A percentile compares a stretch with the other conserved stretches of the same genome.
Evolutionary conservation across 2,888 invertebrate genomes (phyloP).

Genomic region (Drosophila atripex): DNA sequence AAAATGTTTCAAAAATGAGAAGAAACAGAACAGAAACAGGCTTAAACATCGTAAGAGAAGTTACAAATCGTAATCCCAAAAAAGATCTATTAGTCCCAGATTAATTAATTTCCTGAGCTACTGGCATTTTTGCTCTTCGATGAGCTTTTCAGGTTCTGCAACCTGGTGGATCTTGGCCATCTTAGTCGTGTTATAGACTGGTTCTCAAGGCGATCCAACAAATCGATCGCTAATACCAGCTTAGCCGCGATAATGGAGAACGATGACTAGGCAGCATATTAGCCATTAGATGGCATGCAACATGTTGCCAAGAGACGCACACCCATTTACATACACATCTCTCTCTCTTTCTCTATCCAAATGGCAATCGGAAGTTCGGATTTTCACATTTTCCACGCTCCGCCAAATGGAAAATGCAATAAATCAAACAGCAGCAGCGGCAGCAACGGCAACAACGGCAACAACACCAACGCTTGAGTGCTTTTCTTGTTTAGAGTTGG

Average conservation of each 20-base stretch:
- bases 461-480: constrained; percentile 38
- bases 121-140: background rate
- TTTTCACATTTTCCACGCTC: constrained; percentile 55
- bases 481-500: constrained; percentile 33
- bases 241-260: background rate
- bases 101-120: too few relatives aligned
- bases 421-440: constrained; percentile 43
- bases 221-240: constrained; percentile 9
- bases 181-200: constrained; percentile 5
- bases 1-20: too few relatives aligned
- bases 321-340: constrained; percentile 39
- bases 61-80: too few relatives aligned
- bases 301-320: constrained; percentile 56
- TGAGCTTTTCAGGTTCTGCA: constrained; percentile 26
- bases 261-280: constrained; percentile 19
- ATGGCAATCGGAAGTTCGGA: constrained; percentile 60
- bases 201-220: constrained; percentile 10
- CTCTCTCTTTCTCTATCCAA: background rate
- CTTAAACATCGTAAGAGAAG: too few relatives aligned
- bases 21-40: too few relatives aligned
- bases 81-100: too few relatives aligned
- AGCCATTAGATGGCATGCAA: constrained; percentile 36
- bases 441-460: too few relatives aligned
- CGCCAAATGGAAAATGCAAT: constrained; percentile 56
- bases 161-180: constrained; percentile 6